Conservation (phyloP, 2,888 invertebrate species). For the Augochlorella aurata region DNA sequence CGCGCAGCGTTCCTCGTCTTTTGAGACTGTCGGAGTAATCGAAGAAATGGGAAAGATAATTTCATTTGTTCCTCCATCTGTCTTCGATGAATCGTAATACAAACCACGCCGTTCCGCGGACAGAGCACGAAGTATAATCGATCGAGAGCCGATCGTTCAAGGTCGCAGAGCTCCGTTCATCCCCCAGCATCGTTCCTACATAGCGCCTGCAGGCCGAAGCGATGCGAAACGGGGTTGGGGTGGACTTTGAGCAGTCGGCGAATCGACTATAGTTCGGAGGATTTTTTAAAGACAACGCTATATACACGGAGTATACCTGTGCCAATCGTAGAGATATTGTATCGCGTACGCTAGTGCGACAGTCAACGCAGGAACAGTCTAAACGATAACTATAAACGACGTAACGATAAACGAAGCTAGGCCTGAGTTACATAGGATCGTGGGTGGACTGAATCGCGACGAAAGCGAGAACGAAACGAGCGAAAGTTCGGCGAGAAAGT, state of each 20-base stretch:
- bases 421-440: slow-evolving; percentile 66
- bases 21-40: not conserved
- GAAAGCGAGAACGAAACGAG: slow-evolving; percentile 26
- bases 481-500: slow-evolving; percentile 13
- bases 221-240: not conserved
- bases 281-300: not conserved
- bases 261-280: not conserved
- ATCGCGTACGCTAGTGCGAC: not conserved
- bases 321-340: not conserved
- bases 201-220: not conserved
- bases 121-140: not conserved
- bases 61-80: not conserved
- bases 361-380: slow-evolving; percentile 13
- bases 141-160: not conserved
- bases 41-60: not conserved
- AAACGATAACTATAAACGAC: slow-evolving; percentile 50
- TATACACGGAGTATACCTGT: not conserved
- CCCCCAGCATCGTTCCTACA: not conserved
- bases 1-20: not conserved
- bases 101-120: not conserved
- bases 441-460: slow-evolving; percentile 17
- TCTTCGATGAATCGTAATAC: not conserved
- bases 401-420: slow-evolving; percentile 70
- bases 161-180: not conserved
- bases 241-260: not conserved